Conservation (phyloP, 2,888 invertebrate genomes). For the Orchesellides sinensis region DNA sequence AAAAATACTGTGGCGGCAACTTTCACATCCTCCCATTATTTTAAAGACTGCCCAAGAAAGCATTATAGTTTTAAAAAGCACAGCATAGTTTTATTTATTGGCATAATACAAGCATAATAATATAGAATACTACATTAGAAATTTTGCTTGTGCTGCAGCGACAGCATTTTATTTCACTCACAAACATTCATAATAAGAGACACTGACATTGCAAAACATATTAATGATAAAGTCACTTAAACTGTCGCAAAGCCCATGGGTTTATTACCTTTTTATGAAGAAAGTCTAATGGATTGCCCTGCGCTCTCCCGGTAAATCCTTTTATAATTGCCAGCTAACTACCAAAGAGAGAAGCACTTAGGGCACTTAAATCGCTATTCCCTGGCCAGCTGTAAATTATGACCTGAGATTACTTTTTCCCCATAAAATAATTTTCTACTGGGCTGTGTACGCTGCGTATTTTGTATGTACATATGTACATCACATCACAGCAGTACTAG, state of each 20-base stretch:
- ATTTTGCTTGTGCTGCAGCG: neutral
- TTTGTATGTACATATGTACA: neutral
- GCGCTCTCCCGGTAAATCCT: conserved; percentile 60
- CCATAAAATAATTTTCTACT: conserved; percentile 63
- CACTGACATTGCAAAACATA: conserved; percentile 44
- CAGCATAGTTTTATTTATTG: neutral
- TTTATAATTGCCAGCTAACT: conserved; percentile 69
- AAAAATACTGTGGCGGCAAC: neutral
- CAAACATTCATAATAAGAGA: conserved; percentile 27
- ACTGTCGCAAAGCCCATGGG: conserved; percentile 54
- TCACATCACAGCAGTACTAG: neutral
- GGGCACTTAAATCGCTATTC: conserved; percentile 69
- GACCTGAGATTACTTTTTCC: conserved; percentile 68
- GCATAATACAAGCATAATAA: neutral
- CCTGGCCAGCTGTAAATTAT: conserved; percentile 71
- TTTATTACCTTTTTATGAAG: conserved; percentile 65
- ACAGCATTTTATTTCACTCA: conserved; percentile 10
- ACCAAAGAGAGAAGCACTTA: conserved; percentile 67
- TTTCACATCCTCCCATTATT: conserved; percentile 32
- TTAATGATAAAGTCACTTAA: conserved; percentile 55
- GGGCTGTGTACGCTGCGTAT: neutral
- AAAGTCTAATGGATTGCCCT: conserved; percentile 64
- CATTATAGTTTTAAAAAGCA: neutral
- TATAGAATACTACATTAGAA: neutral
- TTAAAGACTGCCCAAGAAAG: no score